Conservation (phyloP, 2,888 invertebrate genomes). For the Pinctada fucata region DNA sequence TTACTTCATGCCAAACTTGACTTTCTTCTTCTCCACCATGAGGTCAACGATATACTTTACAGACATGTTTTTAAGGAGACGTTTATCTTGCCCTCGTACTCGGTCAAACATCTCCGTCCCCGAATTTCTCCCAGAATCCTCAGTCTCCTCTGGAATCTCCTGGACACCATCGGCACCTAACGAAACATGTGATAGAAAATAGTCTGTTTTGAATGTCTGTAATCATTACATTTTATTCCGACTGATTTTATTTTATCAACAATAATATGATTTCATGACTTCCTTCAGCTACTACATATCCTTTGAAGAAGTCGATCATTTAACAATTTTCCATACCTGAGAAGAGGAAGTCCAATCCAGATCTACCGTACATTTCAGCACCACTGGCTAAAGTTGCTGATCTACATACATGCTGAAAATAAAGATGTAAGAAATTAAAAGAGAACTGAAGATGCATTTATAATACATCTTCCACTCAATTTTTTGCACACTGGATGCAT, state of each 20-base stretch:
- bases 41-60: conserved; percentile 87
- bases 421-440: background rate
- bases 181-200: too few relatives aligned
- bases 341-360: conserved; percentile 81
- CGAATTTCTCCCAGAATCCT: conserved; percentile 11
- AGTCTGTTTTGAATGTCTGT: too few relatives aligned
- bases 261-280: too few relatives aligned
- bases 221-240: too few relatives aligned
- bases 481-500: too few relatives aligned
- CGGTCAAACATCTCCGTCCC: conserved; percentile 80
- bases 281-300: too few relatives aligned
- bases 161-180: conserved; percentile 3
- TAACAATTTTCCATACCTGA: conserved; percentile 67
- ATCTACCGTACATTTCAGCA: conserved; percentile 85
- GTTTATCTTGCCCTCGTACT: conserved; percentile 84
- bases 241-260: too few relatives aligned
- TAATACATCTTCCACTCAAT: too few relatives aligned
- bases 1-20: conserved; percentile 88
- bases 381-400: conserved; percentile 86
- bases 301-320: too few relatives aligned
- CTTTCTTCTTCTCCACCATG: conserved; percentile 91
- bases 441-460: too few relatives aligned
- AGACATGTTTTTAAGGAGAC: conserved; percentile 83
- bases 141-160: conserved; percentile 14
- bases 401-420: conserved; percentile 78